Base-by-base conservation (phyloP, 2,797 vertebrate genomes). In the Ctenochaetus hawaiiensis region DNA sequence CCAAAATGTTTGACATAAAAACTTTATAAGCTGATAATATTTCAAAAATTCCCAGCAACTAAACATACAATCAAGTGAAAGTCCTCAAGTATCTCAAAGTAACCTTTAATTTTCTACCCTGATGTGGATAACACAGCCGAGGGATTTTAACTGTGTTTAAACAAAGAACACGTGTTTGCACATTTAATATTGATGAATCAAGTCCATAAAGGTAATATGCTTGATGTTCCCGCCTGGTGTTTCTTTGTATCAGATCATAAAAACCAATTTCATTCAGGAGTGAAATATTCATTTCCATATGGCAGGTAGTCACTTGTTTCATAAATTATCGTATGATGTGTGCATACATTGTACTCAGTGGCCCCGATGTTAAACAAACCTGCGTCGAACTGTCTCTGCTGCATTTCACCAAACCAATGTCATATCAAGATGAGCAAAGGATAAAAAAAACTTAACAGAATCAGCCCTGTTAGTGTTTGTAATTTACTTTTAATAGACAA, bases 291-390 rank as follows among this genome's bases (percentile, higher is more conserved):
- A 67, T 78, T 82, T 78, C 64, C 66, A 56, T 61, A 26, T 65
- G 51, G 52, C 59, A 76, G 73, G 30, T 75, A 72, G 68, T 71
- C 77, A 73, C 58, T 78, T 51, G 49, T 2, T 60, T 69, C 61
- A 58, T 69, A 53, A 72, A 72, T 59, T 39, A 65, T 54, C 13
- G 30, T 65, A 3, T 47, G 47, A 74, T 67, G 59, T 53, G 49
- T 68, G 48, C 48, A 26, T 56, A 57, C 43, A 45, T 77, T 75
- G 72, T 44, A 77, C 66, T 13, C 48, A 81, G 39, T 52, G 49
- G n/a, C 45, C 23, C 39, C 48, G 26, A 23, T 41, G 13, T 26
- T 59, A 65, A 75, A 77, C 72, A 66, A 57, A 47, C n/a, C 53
- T 54, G 18, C 6, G 65, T 18, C 30, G 22, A 18, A 18, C 39